Base-by-base conservation (phyloP, 2,113 vertebrate species). In the Natator depressus region DNA sequence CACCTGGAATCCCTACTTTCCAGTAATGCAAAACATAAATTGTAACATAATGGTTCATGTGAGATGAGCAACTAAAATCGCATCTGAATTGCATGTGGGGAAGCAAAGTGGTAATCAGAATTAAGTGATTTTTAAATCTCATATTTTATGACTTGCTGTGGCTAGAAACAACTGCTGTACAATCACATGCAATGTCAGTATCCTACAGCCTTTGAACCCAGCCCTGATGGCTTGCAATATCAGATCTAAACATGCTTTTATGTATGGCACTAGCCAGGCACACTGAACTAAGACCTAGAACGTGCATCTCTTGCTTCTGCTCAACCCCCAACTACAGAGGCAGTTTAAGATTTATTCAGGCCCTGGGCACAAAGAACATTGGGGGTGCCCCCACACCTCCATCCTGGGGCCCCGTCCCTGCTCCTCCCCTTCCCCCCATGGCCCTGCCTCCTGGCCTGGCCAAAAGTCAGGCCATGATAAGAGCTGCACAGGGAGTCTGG, bases 401-500 rank as follows among this genome's bases (percentile, higher is more conserved):
- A 22, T 54, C 53, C 22, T 1, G 4, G 53, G 1, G 7, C 19
- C 53, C 53, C 20, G 1, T 6, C 20, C 20, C 19, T 22, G 53
- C 20, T 54, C 53, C 53, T 54, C 53, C 20, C 8, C 20, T 54
- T 22, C 53, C 53, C 53, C 20, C 53, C 53, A 54, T 1, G 3
- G 19, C 53, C 53, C 53, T 54, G 53, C 53, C 53, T 54, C 8
- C 8, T 54, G 53, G 53, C 19, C 53, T 54, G 53, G 53, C 53
- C 20, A 8, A 54, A 54, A 54, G 53, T 54, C 53, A 54, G 8
- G 53, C 53, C 53, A 54, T 54, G 20, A 20, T 54, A 22, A 54
- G 53, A 54, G 20, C 53, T 54, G 53, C 53, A 22, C 20, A 54
- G 53, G 20, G 53, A 54, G 9, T 54, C 20, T 54, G 53, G 53